These are phyloP conservation scores for Hirundichthys speculiger DNA, from an alignment of 2,113 vertebrate species.

Conservation along the genomic window DNA sequence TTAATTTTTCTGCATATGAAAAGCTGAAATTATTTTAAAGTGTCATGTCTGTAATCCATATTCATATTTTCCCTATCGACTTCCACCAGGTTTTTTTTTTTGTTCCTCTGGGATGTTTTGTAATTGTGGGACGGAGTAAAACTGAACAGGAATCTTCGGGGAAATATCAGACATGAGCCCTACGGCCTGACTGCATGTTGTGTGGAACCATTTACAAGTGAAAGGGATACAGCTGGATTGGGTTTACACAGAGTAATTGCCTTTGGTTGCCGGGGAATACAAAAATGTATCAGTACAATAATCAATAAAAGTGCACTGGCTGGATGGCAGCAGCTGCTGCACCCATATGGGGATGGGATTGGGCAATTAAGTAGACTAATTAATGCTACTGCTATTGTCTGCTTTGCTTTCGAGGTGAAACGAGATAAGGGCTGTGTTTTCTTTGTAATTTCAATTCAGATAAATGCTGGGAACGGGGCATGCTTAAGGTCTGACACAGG, in stretches of 20 bases:
- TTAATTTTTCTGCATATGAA: conserved; percentile 60
- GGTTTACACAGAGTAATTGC: conserved; percentile 76
- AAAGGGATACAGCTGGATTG: conserved; percentile 68
- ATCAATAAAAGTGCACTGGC: conserved; percentile 74
- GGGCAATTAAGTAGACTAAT: conserved; percentile 74
- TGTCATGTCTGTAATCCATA: conserved; percentile 58
- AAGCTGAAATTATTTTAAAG: conserved; percentile 38
- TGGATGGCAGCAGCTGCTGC: conserved; percentile 66
- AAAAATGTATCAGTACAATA: conserved; percentile 68
- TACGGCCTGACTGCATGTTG: conserved; percentile 62
- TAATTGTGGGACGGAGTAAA: conserved; percentile 41
- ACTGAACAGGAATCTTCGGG: conserved; percentile 54
- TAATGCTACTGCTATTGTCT: conserved; percentile 67
- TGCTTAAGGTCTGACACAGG: conserved; percentile 14
- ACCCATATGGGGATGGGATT: conserved; percentile 64
- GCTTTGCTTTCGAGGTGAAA: conserved; percentile 43
- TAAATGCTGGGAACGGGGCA: conserved; percentile 17
- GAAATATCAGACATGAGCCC: conserved; percentile 61
- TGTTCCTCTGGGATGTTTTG: conserved; percentile 57
- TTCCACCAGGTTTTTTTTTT: conserved; percentile 39
- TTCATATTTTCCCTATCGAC: conserved; percentile 57
- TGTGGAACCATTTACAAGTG: conserved; percentile 63
- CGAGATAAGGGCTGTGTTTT: conserved; percentile 21
- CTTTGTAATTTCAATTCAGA: conserved; percentile 36
- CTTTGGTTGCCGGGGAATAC: conserved; percentile 72